Percentiles rank a stretch among this genome's conserved stretches.
phyloP scores from a whole-genome alignment of 2,888 invertebrate species.

The Patella depressa region DNA sequence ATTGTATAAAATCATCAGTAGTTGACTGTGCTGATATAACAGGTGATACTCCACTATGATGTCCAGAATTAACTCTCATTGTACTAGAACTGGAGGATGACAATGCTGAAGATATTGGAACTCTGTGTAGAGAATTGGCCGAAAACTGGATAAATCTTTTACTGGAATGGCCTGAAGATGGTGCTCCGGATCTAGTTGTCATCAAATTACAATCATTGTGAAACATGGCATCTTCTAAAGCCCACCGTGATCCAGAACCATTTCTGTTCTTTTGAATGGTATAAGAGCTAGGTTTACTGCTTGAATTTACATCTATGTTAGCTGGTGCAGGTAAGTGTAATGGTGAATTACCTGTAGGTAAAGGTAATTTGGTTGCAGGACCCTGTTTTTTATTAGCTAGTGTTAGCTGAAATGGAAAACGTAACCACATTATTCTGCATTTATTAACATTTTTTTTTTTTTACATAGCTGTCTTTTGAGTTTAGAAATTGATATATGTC shows the following conservation, averaged over 20 bases:
- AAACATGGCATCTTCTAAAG: slow-evolving; percentile 3
- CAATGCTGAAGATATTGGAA: neutral
- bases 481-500: too few species aligned
- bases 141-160: neutral
- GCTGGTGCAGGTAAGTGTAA: slow-evolving; percentile 44
- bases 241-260: neutral
- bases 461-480: too few species aligned
- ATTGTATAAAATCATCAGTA: neutral
- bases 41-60: neutral
- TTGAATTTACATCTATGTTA: slow-evolving; percentile 29
- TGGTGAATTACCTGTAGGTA: slow-evolving; percentile 52
- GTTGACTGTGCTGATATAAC: neutral
- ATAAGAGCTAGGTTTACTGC: neutral
- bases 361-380: slow-evolving; percentile 54
- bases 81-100: neutral
- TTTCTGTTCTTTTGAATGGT: neutral
- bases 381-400: slow-evolving; percentile 41
- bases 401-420: neutral
- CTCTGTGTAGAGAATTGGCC: neutral
- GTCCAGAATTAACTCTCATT: neutral
- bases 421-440: too few species aligned
- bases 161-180: neutral
- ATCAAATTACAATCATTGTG: slow-evolving; percentile 12
- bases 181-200: neutral
- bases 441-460: too few species aligned